Base-by-base conservation (phyloP, 2,888 invertebrate species). In the Stenodema calcarata region DNA sequence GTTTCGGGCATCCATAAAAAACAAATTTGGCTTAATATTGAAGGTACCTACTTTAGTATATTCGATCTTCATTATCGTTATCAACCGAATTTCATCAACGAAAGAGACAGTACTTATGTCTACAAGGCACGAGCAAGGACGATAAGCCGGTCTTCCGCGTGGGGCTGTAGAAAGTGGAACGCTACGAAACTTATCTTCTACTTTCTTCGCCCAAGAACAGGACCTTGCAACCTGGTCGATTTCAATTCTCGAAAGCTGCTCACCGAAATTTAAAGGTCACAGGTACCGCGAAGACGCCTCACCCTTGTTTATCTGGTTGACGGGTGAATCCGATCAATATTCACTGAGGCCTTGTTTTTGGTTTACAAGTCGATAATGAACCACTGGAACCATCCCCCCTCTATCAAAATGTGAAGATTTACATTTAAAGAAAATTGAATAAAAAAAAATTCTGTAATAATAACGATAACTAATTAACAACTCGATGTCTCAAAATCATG, bases 201-300 rank as follows among this genome's bases (percentile, higher is more conserved):
- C 70, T 82, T 70, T 84, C 84, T 73, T 84, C 84, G 73, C 28
- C 44, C n/a, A 75, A 84, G 35, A 84, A 84, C 75, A 84, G 73
- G 84, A 75, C 42, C 30, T 47, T 73, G 3, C 41, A 16, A 69
- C n/a, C 14, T 42, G 83, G 42, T 44, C 44, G n/a, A 75, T 54
- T 84, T 44, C 23, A 82, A 73, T 73, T 54, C 73, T 75, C 84
- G 70, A 73, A 84, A 84, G 73, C 70, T 35, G 84, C 11, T 73
- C 84, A 28, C 69, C 69, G 69, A 82, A 82, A 82, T 54, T 69
- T 54, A 62, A 69, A 82, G 47, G 82, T 78, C 78, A 42, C 27
- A 18, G 12, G 78, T 44, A 41, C 42, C 41, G 7, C 14, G 18
- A 62, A 47, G 47, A 47, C 12, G 47, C 12, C 47, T 12, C 47